Evolutionary conservation across 2,888 invertebrate species (phyloP), one percentile per base, ranked within the genome.

Genomic region (Machimus atricapillus): DNA sequence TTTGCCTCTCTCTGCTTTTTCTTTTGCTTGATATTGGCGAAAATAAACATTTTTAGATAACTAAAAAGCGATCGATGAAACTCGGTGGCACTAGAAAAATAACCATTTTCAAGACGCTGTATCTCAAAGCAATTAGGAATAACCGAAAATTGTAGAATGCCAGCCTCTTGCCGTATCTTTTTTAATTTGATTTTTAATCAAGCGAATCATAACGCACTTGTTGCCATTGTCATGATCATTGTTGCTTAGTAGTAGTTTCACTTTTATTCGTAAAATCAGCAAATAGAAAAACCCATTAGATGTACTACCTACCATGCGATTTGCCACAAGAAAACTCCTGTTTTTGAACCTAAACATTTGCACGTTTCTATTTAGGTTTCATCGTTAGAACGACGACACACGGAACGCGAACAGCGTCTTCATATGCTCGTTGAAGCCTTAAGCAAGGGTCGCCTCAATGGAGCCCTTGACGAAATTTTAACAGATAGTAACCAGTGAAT

Each of bases 351-450:
- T 76, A 76, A 76, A 76, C 9, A 34, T 76, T 78, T 78, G 46
- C 19, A 78, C 43, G 37, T 81, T 81, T 66, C 27, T 12, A 78
- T 88, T n/a, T 86, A 93, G 93, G 93, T 93, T 83, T 91, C 93
- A 89, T 91, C 92, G 46, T 89, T 93, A 88, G 93, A 93, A 89
- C 91, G 92, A 9, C 91, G 93, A 2, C 93, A 93, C 87, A 91
- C 92, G 78, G 93, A 93, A 90, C 92, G 93, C 40, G 93, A 93
- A 90, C 92, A 93, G 87, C 91, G 93, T 12, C 89, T 93, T 78
- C 93, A 93, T 86, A 91, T 93, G 91, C 90, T 93, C 43, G 92
- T 93, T 34, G 93, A 93, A 88, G 93, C 92, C 34, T 89, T 93
- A n/a, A 92, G 92, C 89, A 93, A 93, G 89, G 93, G 93, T 66